Evolutionary conservation across 1,140 invertebrate genomes (phyloP).

Genomic region (Harlomillsia oculata): DNA sequence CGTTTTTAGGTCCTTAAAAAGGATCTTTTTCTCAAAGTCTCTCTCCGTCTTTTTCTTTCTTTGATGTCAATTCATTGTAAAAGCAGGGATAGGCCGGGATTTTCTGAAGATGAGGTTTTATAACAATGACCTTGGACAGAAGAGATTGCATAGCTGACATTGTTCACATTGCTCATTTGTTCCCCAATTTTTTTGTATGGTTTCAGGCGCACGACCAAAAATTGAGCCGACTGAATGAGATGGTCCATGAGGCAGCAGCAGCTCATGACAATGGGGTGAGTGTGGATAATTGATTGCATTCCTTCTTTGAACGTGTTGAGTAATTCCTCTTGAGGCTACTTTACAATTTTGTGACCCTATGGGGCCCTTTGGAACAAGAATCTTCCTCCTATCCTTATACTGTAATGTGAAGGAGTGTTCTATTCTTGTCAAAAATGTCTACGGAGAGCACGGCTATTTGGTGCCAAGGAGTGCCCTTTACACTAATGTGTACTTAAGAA

Average conservation of each 20-base stretch:
- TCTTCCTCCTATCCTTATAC: too few relatives aligned
- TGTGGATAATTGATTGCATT: slow-evolving; percentile 17
- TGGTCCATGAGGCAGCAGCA: slow-evolving; percentile 22
- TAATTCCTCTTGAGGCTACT: too few relatives aligned
- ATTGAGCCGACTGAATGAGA: slow-evolving; percentile 19
- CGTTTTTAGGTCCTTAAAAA: not conserved
- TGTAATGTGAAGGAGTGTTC: too few relatives aligned
- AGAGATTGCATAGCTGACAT: too few relatives aligned
- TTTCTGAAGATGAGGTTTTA: not conserved
- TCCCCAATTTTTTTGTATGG: not conserved
- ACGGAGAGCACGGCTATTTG: too few relatives aligned
- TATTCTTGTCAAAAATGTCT: too few relatives aligned
- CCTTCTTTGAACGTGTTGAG: too few relatives aligned
- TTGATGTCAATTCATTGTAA: not conserved
- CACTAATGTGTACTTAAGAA: too few relatives aligned
- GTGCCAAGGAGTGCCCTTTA: too few relatives aligned
- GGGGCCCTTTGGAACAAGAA: too few relatives aligned
- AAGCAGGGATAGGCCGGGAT: not conserved
- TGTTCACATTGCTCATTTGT: not conserved
- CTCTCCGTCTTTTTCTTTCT: not conserved
- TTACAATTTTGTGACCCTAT: too few relatives aligned
- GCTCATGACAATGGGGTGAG: slow-evolving; percentile 16
- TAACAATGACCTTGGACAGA: too few relatives aligned
- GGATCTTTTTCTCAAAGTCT: not conserved
- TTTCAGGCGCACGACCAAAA: slow-evolving; percentile 26